Base-by-base conservation (phyloP, 2,797 vertebrate species). In the Pelochelys cantorii region DNA sequence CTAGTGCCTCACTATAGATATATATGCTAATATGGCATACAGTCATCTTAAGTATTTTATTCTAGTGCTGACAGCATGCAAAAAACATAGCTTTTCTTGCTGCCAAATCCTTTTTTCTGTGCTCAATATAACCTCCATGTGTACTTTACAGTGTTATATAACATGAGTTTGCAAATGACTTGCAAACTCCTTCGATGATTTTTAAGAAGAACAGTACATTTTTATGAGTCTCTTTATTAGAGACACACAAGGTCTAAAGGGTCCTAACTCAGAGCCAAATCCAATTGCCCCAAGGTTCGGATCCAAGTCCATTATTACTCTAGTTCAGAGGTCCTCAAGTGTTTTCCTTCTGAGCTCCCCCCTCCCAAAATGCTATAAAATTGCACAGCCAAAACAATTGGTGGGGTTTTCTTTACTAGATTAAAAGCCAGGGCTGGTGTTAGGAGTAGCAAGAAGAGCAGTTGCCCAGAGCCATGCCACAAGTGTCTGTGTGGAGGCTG, bases 261-360 rank as follows among this genome's bases (percentile, higher is more conserved):
- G 15, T 71, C 34, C 42, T 94, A 85, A 65, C 42, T 79, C 37
- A n/a, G 87, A 93, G 18, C 4, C n/a, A 90, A 89, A 86, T 25
- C 15, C 15, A 53, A 14, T 79, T 87, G 68, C 59, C 54, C 3
- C 5, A 90, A 0, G 42, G 14, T 52, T 22, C 29, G 25, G 23
- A 52, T n/a, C 29, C 7, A 56, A 9, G 1, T 65, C 53, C 18
- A 79, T 53, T 60, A 83, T 37, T 29, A 52, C 42, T 79, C 23
- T 48, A 55, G 83, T 12, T 54, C 53, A 54, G 53, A 54, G 11
- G 53, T 54, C 14, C 53, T 15, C 53, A 54, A 5, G 11, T 54
- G 3, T 54, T 54, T 54, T 54, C 53, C 53, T 54, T 54, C 53
- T 54, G 53, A 54, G 13, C 11, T 15, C 53, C 14, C 53, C 3